Base-by-base conservation (phyloP, 1,140 invertebrate genomes). In the Rhagoletis pomonella region DNA sequence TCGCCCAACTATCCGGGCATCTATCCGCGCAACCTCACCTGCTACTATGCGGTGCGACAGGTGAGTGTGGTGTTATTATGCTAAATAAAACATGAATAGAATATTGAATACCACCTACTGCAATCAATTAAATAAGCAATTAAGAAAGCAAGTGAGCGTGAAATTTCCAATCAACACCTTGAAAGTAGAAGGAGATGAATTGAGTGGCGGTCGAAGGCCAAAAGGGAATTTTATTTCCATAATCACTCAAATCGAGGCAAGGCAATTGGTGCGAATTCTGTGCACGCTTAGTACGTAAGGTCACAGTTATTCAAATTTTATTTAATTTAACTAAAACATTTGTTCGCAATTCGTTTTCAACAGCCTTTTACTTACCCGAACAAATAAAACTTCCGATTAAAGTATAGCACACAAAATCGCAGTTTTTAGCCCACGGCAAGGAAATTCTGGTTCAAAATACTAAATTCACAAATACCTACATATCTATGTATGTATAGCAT, bases 1-100 rank as follows among this genome's bases (percentile, higher is more conserved):
- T 98, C 97, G 60, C 97, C 97, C 39, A 98, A 98, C 94, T 98
- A 97, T 93, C 97, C 97, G 9, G 97, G 97, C 69, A 95, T 98
- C 60, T 98, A 98, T 93, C 97, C 97, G 0, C 95, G 97, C 62
- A 98, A 98, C 93, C 95, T 97, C 90, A 97, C 97, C 62, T 98
- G 97, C 92, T 97, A 97, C 93, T 97, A 97, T 90, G 97, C 97
- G 60, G 96, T 97, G 47, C 93, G 96, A 87, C 94, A 95, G 91
- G 92, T 93, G 89, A 89, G 90, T 87, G 77, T 17, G 29, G 29
- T 29, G 29, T 29, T 29, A 58, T 58, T 67, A 1, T n/a, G 39
- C 44, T 60, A 60, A 55, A 29, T 42, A 10, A 42, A 17, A 73
- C 29, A 47, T 47, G 42, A 44, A 17, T 6, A 17, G n/a, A 42